Percentiles rank a stretch among this genome's conserved stretches.
These are phyloP conservation scores for Tenualosa ilisha DNA, from an alignment of 2,797 vertebrate species.

Conservation along the genomic window DNA sequence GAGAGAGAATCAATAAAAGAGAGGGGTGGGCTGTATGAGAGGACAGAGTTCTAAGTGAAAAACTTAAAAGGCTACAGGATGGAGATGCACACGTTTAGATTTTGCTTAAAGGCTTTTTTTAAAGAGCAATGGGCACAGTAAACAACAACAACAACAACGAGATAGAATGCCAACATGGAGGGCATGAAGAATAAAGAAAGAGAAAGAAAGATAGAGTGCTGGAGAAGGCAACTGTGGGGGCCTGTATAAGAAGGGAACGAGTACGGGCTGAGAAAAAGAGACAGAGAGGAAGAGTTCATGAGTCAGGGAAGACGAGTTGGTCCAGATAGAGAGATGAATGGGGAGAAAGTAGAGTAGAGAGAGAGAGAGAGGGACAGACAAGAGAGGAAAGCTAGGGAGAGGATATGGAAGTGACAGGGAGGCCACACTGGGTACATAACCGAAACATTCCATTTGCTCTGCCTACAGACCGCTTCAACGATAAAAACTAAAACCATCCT, in stretches of 20 bases:
- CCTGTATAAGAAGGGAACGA: not conserved
- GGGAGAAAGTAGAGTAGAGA: not conserved
- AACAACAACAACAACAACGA: not conserved
- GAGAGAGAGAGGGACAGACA: conserved; percentile 14
- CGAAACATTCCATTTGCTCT: not conserved
- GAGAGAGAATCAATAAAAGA: conserved; percentile 22
- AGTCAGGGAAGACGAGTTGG: too few species aligned
- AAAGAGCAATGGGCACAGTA: not conserved
- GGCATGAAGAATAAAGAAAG: not conserved
- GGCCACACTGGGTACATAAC: not conserved
- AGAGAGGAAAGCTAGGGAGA: not conserved
- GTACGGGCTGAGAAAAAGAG: not conserved
- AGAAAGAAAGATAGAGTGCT: not conserved
- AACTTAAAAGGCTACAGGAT: not conserved
- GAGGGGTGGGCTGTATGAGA: conserved; percentile 22
- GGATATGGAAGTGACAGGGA: not conserved
- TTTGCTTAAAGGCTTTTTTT: not conserved
- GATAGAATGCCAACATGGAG: not conserved
- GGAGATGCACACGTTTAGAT: not conserved
- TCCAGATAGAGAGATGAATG: not conserved
- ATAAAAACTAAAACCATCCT: too few species aligned
- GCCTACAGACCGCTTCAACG: too few species aligned
- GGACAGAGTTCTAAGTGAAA: not conserved
- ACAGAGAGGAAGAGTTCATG: not conserved
- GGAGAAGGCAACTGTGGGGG: not conserved